Evolutionary conservation across 2,113 vertebrate species (phyloP).

Genomic region (Spea bombifrons): DNA sequence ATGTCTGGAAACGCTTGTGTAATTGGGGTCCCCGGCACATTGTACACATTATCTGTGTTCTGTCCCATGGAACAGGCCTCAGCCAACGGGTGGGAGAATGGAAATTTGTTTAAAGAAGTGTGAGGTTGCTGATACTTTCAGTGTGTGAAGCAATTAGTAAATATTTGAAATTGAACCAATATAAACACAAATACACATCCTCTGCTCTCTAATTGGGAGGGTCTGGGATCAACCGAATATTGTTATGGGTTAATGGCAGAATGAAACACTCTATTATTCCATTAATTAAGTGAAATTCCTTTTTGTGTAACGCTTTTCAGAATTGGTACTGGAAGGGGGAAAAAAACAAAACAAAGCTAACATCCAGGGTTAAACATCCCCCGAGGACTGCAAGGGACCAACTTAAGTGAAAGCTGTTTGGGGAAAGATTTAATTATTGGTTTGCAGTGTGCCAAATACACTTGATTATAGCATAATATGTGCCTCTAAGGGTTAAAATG

Average conservation of each 20-base stretch:
- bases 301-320: slow-evolving; percentile 19
- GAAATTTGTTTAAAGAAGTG: slow-evolving; percentile 25
- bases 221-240: slow-evolving; percentile 33
- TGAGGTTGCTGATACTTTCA: slow-evolving; percentile 33
- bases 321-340: background rate
- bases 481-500: background rate
- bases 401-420: background rate
- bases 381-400: background rate
- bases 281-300: slow-evolving; percentile 42
- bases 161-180: slow-evolving; percentile 49
- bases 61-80: slow-evolving; percentile 9
- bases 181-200: slow-evolving; percentile 46
- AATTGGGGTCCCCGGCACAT: background rate
- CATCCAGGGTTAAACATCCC: background rate
- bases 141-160: slow-evolving; percentile 46
- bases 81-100: slow-evolving; percentile 29
- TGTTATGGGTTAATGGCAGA: slow-evolving; percentile 41
- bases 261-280: slow-evolving; percentile 42
- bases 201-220: slow-evolving; percentile 40
- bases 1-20: background rate
- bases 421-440: background rate
- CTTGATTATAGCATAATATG: background rate
- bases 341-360: slow-evolving; percentile 12
- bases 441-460: background rate
- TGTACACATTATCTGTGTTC: slow-evolving; percentile 8